A percentile compares a stretch with the other conserved stretches of the same genome.
Conservation (phyloP, 2,113 vertebrate genomes). For the Mastomys natalensis region DNA sequence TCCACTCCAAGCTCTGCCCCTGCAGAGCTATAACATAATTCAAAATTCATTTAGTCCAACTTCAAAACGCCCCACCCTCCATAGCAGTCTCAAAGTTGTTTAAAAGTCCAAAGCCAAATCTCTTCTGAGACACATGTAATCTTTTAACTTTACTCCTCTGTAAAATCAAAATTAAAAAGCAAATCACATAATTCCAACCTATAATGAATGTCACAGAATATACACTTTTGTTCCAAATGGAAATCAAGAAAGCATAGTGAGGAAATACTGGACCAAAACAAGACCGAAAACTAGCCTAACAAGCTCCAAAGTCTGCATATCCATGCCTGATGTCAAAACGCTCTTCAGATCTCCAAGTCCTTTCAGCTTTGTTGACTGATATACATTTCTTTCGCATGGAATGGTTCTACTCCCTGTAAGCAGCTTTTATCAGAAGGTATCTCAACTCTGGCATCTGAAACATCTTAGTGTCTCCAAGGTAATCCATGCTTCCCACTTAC, state of each 20-base stretch:
- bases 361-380: neutral
- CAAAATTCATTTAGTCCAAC: no score
- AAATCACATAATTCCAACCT: no score
- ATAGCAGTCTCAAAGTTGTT: no score
- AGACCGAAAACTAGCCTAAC: neutral
- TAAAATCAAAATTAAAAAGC: no score
- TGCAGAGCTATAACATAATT: no score
- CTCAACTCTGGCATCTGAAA: neutral
- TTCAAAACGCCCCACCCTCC: no score
- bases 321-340: neutral
- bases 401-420: neutral
- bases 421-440: neutral
- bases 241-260: neutral
- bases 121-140: no score
- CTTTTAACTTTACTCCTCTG: no score
- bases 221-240: neutral
- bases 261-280: neutral
- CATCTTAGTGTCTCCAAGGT: neutral
- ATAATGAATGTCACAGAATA: neutral
- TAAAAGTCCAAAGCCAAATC: no score
- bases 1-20: no score
- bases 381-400: neutral
- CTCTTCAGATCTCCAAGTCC: neutral
- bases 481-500: neutral
- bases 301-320: neutral